Conservation (phyloP, 2,797 vertebrate species). For the Oreochromis grahami region DNA sequence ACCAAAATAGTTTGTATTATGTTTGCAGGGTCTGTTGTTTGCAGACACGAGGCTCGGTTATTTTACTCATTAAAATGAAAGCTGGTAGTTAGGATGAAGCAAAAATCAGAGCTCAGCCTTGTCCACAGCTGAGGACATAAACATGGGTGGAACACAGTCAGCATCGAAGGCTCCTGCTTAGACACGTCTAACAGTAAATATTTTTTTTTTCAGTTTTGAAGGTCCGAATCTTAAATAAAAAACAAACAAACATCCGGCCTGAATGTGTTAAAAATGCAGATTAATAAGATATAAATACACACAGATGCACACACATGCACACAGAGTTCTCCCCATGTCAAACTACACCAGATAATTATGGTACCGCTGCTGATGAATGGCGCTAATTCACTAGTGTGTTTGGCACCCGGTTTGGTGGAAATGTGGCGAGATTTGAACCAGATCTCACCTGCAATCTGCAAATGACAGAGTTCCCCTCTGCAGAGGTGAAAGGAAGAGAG, state of each 20-base stretch:
- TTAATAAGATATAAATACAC: background rate
- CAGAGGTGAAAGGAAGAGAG: slow-evolving; percentile 29
- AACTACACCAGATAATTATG: slow-evolving; percentile 49
- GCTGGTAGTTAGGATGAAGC: background rate
- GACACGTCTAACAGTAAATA: background rate
- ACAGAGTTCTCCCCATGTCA: slow-evolving; percentile 29
- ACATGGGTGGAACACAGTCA: background rate
- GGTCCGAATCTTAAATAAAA: background rate
- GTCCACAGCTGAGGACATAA: background rate
- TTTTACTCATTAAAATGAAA: accelerated
- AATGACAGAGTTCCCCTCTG: slow-evolving; percentile 40
- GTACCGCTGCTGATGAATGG: slow-evolving; percentile 45
- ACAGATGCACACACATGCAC: background rate
- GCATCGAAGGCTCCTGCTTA: background rate
- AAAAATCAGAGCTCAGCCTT: background rate
- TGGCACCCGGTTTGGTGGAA: slow-evolving; percentile 1
- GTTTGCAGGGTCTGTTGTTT: background rate
- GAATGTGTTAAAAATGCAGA: background rate
- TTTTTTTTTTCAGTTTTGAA: background rate
- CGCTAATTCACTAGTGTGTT: slow-evolving; percentile 57
- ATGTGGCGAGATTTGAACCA: slow-evolving; percentile 35
- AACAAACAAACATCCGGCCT: background rate
- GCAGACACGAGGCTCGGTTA: accelerated
- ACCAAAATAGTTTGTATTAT: background rate
- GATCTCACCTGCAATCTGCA: slow-evolving; percentile 65